Base-by-base conservation (phyloP, 2,888 invertebrate species). In the Achlya flavicornis region DNA sequence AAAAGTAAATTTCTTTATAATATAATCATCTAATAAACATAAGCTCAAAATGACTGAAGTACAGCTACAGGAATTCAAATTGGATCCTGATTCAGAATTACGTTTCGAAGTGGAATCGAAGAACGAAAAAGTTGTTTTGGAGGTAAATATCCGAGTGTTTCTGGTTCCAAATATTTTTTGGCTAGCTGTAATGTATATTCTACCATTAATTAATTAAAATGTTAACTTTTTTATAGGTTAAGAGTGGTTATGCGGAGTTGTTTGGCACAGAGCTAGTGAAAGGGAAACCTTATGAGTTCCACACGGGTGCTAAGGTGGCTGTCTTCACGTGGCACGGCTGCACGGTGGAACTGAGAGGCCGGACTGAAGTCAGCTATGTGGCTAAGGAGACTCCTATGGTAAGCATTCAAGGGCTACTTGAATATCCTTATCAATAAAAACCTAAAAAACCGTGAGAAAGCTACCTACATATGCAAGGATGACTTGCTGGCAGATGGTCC, bases 371-470 rank as follows among this genome's bases (percentile, higher is more conserved):
- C 35, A 98, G 97, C 72, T 99, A 99, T 86, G 95, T 98, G 0
- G 98, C 99, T 0, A 98, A 98, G 86, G 98, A 99, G 84, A 99
- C 99, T 0, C 99, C 99, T 0, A 99, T 99, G 98, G 96, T 96
- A 74, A 80, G 77, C 63, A 41, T 19, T n/a, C 0, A 41, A 12
- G 12, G 2, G 14, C 59, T 10, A 38, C 38, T 10, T 10, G 38
- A 38, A 38, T 38, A 38, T 38, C 38, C 38, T n/a, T n/a, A n/a
- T 26, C 1, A 26, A 26, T 26, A 26, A 26, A 26, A 26, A 26
- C 26, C 26, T 26, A 26, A 26, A 26, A 26, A 26, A 26, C 1
- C 26, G 2, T 41, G 3, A 12, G 3, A 41, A 10, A 38, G 38
- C 38, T 11, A 38, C 11, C 11, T 38, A 38, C 1, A 10, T 10